phyloP scores from a whole-genome alignment of 2,888 invertebrate species.

The Brachyptera putata region DNA sequence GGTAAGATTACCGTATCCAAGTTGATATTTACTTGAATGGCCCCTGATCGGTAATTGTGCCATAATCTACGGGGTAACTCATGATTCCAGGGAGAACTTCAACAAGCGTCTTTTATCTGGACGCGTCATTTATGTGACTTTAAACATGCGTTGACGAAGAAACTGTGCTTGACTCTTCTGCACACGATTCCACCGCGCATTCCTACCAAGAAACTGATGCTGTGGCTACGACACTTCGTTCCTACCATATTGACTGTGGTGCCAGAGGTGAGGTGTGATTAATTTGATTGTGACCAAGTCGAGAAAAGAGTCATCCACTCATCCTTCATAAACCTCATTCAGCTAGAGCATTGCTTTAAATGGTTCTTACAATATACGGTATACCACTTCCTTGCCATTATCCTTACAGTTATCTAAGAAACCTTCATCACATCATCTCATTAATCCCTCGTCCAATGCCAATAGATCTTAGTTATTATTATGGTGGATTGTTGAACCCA shows the following conservation, averaged over 20 bases:
- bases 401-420: too few relatives aligned
- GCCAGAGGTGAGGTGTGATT: conserved; percentile 39
- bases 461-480: too few relatives aligned
- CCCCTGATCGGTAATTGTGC: neutral
- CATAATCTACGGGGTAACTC: neutral
- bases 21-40: neutral
- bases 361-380: too few relatives aligned
- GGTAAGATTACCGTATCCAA: too few relatives aligned
- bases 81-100: conserved; percentile 40
- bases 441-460: too few relatives aligned
- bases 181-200: conserved; percentile 37
- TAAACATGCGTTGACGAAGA: conserved; percentile 36
- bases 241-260: conserved; percentile 39
- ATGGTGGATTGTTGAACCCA: too few relatives aligned
- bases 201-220: conserved; percentile 36
- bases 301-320: too few relatives aligned
- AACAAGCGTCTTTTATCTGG: conserved; percentile 42
- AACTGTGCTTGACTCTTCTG: conserved; percentile 37
- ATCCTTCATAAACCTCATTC: too few relatives aligned
- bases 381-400: too few relatives aligned
- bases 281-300: too few relatives aligned
- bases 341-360: too few relatives aligned
- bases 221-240: conserved; percentile 42
- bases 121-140: conserved; percentile 41
- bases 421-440: too few relatives aligned